Percentiles rank a stretch among this genome's conserved stretches.
Conservation (phyloP, 2,888 invertebrate genomes). For the Orthonevra nobilis region DNA sequence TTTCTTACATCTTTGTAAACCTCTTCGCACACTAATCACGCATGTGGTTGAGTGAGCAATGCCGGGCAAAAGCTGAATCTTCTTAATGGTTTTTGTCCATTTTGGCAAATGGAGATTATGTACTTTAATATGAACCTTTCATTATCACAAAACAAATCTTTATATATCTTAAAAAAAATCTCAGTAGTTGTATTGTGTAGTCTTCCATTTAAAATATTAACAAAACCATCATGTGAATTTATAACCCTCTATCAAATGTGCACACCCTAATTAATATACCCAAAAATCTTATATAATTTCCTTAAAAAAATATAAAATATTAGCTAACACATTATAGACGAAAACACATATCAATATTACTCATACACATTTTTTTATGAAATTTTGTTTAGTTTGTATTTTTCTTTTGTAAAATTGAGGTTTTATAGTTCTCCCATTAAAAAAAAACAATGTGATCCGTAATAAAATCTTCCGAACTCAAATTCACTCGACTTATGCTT, state of each 20-base stretch:
- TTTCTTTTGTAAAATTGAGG: too few species aligned
- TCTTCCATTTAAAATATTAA: conserved; percentile 29
- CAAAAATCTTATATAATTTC: conserved; percentile 13
- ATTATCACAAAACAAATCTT: conserved; percentile 24
- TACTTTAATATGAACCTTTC: conserved; percentile 80
- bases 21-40: conserved; percentile 18
- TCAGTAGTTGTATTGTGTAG: conserved; percentile 45
- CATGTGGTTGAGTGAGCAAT: conserved; percentile 62
- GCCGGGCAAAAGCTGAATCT: conserved; percentile 79
- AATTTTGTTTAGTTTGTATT: conserved; percentile 6
- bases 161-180: conserved; percentile 24
- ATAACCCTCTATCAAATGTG: conserved; percentile 7
- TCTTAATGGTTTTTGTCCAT: conserved; percentile 80
- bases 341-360: conserved; percentile 12
- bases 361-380: conserved; percentile 36
- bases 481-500: conserved; percentile 65
- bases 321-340: too few species aligned
- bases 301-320: conserved; percentile 6
- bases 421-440: too few species aligned
- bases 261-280: conserved; percentile 31
- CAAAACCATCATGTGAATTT: conserved; percentile 48
- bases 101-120: conserved; percentile 80
- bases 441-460: conserved; percentile 33
- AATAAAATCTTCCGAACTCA: conserved; percentile 64
- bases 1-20: conserved; percentile 69